Evolutionary conservation across 2,113 vertebrate species (phyloP).

Genomic region (Phrynosoma platyrhinos): DNA sequence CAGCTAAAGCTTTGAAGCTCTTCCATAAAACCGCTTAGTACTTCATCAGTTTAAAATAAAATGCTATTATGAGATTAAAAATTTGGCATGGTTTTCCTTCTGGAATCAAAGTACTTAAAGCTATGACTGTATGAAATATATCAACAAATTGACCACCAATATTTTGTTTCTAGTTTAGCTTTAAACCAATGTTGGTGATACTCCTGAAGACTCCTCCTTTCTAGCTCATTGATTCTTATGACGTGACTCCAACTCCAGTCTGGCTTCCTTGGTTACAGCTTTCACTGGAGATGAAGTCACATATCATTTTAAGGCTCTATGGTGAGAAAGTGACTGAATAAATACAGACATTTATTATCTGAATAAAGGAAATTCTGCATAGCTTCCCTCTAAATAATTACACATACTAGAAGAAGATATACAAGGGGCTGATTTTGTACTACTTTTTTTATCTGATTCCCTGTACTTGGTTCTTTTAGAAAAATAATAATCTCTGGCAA

Average conservation of each 20-base stretch:
- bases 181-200: background rate
- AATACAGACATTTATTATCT: background rate
- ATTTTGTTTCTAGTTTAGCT: background rate
- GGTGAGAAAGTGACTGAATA: background rate
- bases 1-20: conserved; percentile 1
- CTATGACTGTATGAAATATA: background rate
- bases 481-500: too few relatives aligned
- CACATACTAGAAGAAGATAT: background rate
- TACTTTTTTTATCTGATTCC: background rate
- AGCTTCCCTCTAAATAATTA: background rate
- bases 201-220: background rate
- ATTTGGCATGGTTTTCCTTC: background rate
- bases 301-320: background rate
- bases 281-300: background rate
- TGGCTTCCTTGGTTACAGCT: background rate
- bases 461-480: background rate
- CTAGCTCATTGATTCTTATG: background rate
- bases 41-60: background rate
- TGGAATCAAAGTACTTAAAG: background rate
- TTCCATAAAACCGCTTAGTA: conserved; percentile 22
- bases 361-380: background rate
- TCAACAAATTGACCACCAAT: background rate
- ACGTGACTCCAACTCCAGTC: background rate
- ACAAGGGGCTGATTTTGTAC: background rate
- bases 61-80: background rate